Percentiles rank a stretch among this genome's conserved stretches.
These are phyloP conservation scores for Callochromis pleurospilus DNA, from an alignment of 2,113 vertebrate genomes.

Conservation along the genomic window DNA sequence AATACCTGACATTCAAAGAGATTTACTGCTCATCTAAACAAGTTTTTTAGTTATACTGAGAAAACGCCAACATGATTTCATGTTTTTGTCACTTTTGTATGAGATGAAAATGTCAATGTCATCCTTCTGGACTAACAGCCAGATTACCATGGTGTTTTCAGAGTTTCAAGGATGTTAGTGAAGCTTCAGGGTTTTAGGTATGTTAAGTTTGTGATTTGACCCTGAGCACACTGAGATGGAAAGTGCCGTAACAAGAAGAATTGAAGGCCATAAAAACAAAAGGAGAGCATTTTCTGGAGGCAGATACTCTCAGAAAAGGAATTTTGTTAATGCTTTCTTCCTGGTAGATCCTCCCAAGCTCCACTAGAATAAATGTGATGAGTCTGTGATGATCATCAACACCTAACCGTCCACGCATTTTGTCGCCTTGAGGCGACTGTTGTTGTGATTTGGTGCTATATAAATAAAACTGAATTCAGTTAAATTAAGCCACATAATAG, in stretches of 20 bases:
- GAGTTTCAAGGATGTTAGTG: neutral
- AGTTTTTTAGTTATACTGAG: neutral
- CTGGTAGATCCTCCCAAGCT: neutral
- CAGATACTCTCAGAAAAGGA: neutral
- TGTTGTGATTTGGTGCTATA: neutral
- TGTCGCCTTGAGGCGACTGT: neutral
- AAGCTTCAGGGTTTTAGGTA: neutral
- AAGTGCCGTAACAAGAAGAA: neutral
- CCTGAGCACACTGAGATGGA: neutral
- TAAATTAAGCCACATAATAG: neutral
- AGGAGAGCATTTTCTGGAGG: neutral
- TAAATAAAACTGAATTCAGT: neutral
- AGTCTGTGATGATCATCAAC: neutral
- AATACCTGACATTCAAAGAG: neutral
- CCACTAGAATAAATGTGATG: neutral
- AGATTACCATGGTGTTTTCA: neutral
- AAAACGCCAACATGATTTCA: fast-evolving
- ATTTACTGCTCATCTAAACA: neutral
- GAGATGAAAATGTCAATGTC: neutral
- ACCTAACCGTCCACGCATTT: fast-evolving
- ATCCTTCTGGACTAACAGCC: neutral
- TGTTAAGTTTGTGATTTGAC: neutral
- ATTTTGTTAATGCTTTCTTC: neutral
- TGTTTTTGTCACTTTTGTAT: neutral
- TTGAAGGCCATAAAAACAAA: neutral